Base-by-base conservation (phyloP, 2,797 vertebrate genomes). In the Spinibarbus caldwelli region DNA sequence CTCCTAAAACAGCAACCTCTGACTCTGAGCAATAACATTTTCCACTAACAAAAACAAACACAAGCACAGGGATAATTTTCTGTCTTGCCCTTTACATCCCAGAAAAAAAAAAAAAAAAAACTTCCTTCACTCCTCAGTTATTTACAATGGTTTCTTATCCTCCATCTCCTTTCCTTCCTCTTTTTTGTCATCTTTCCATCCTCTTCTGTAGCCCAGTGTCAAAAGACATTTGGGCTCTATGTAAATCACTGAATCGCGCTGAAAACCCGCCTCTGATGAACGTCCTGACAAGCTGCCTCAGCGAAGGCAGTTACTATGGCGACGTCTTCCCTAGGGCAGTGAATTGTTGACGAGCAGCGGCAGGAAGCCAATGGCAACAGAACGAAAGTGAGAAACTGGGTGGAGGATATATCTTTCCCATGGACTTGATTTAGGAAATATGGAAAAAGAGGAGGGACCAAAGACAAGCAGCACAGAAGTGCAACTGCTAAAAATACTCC, bases 261-360 rank as follows among this genome's bases (percentile, higher is more conserved):
- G 86, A 90, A 86, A 86, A 90, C 76, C 87, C 86, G n/a, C n/a
- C n/a, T n/a, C n/a, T n/a, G n/a, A n/a, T n/a, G n/a, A n/a, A n/a
- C 86, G 64, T 92, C 93, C 92, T 92, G 90, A 93, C 86, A 89
- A 93, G 92, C 91, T 91, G 93, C 92, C 92, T 90, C 89, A 89
- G 91, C 89, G 89, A 95, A 93, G 90, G 88, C 91, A 92, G 95
- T 95, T 95, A 93, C 95, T 91, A 95, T 95, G 94, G 93, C 64
- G 78, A 95, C 93, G 90, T 85, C 93, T 92, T 93, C 94, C 92
- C 93, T 52, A 71, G 91, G 95, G 93, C 89, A 90, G 89, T 66
- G 78, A 82, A 90, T 90, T 92, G 90, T 90, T 87, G 91, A 94
- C 92, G 90, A 93, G 92, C 94, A 92, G 91, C 92, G 91, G 91